A percentile compares a stretch with the other conserved stretches of the same genome.
Conservation (phyloP, 2,113 vertebrate genomes). For the Pogona vitticeps region DNA sequence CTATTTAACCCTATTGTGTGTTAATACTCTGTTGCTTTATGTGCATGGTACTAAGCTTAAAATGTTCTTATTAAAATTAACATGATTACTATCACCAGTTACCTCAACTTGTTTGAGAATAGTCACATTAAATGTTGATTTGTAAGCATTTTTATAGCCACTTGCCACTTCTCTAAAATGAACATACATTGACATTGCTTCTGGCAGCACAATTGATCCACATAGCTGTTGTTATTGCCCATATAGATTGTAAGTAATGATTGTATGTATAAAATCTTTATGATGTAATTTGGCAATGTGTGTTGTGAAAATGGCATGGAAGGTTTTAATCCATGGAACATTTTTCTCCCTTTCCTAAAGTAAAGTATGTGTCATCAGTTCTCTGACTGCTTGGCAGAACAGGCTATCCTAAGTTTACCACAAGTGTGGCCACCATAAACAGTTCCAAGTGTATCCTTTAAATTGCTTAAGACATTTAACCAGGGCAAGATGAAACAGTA, state of each 20-base stretch:
- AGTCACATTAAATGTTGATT: background rate
- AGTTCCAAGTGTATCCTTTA: too few relatives aligned
- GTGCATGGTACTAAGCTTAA: background rate
- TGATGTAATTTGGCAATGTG: background rate
- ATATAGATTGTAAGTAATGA: background rate
- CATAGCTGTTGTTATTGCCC: background rate
- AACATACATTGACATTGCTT: background rate
- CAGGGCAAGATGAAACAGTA: too few relatives aligned
- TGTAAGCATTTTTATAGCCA: background rate
- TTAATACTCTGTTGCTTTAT: background rate
- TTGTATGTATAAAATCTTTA: background rate
- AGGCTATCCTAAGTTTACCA: too few relatives aligned
- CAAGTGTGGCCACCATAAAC: too few relatives aligned
- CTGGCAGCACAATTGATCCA: too few relatives aligned
- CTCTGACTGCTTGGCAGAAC: too few relatives aligned
- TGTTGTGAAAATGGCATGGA: background rate
- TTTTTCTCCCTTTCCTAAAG: too few relatives aligned
- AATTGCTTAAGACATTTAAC: too few relatives aligned
- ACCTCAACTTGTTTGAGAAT: background rate
- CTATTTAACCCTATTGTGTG: background rate
- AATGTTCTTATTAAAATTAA: background rate
- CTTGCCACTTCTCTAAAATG: background rate
- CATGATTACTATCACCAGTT: background rate
- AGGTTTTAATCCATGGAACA: too few relatives aligned
- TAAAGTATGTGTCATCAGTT: too few relatives aligned